Conservation (phyloP, 2,113 vertebrate species). For the Anguilla japonica region DNA sequence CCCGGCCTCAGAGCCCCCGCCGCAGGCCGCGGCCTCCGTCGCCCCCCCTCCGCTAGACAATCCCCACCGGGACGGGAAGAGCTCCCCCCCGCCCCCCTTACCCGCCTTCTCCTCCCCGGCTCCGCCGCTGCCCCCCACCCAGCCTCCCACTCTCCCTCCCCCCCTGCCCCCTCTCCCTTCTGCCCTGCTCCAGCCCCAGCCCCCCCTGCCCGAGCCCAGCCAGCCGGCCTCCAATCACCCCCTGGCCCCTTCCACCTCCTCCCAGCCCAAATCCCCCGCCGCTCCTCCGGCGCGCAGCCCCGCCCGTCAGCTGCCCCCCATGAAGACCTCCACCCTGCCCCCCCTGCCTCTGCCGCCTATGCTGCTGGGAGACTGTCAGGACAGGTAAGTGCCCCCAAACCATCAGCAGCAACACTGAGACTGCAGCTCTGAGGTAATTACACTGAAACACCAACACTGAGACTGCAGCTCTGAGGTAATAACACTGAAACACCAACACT, state of each 20-base stretch:
- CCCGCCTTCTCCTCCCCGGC: conserved; percentile 59
- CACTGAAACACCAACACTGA: background rate
- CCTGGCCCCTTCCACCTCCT: conserved; percentile 53
- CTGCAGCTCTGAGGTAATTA: background rate
- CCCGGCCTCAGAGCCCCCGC: conserved; percentile 35
- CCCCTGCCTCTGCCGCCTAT: conserved; percentile 88
- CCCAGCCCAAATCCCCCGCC: conserved; percentile 81
- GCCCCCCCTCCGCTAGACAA: conserved; percentile 19
- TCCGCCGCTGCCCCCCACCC: conserved; percentile 67
- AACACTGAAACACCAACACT: background rate
- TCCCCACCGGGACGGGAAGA: conserved; percentile 60
- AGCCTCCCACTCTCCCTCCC: conserved; percentile 71
- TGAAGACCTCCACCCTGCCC: conserved; percentile 94
- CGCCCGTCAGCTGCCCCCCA: conserved; percentile 73
- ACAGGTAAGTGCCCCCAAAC: conserved; percentile 77
- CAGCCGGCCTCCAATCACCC: conserved; percentile 56
- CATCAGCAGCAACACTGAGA: background rate
- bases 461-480: background rate
- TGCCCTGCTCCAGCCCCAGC: conserved; percentile 68
- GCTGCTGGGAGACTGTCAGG: conserved; percentile 87
- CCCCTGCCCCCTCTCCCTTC: conserved; percentile 46
- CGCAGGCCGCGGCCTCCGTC: conserved; percentile 29
- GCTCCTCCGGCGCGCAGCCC: conserved; percentile 73
- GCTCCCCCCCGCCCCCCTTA: conserved; percentile 62
- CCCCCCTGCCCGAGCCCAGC: conserved; percentile 69